phyloP scores from a whole-genome alignment of 2,888 invertebrate genomes.

The Amiota minor region DNA sequence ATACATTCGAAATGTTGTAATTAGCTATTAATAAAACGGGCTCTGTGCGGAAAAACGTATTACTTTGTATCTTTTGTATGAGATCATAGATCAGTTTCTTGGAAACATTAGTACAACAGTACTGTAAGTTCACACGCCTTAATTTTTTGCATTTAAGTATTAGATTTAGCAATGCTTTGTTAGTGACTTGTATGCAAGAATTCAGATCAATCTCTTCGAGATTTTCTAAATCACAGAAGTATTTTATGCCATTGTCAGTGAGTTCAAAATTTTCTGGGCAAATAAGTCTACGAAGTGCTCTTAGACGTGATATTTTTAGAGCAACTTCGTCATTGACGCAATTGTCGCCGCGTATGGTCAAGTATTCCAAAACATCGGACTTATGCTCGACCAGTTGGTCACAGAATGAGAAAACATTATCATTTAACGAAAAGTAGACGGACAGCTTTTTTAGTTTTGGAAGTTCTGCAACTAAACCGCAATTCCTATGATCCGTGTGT shows the following conservation, averaged over 20 bases:
- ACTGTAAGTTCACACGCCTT: slow-evolving; percentile 31
- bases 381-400: slow-evolving; percentile 35
- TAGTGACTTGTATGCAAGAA: neutral
- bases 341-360: slow-evolving; percentile 28
- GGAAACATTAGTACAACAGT: neutral
- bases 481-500: neutral
- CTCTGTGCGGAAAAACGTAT: slow-evolving; percentile 35
- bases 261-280: slow-evolving; percentile 30
- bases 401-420: slow-evolving; percentile 27
- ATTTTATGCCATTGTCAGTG: slow-evolving; percentile 9
- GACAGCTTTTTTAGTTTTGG: slow-evolving; percentile 45
- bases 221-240: slow-evolving; percentile 27
- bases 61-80: slow-evolving; percentile 34
- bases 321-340: slow-evolving; percentile 19
- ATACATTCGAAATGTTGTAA: slow-evolving; percentile 7
- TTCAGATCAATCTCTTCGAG: slow-evolving; percentile 43
- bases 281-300: slow-evolving; percentile 30
- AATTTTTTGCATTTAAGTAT: slow-evolving; percentile 45
- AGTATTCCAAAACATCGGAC: slow-evolving; percentile 35
- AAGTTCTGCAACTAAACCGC: slow-evolving; percentile 45
- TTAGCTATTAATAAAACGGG: slow-evolving; percentile 39
- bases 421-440: neutral
- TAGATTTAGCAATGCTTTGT: slow-evolving; percentile 37
- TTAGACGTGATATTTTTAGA: slow-evolving; percentile 34
- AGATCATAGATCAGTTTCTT: slow-evolving; percentile 38